Evolutionary conservation across 1,140 invertebrate genomes (phyloP).

Genomic region (Lepidurus packardi): DNA sequence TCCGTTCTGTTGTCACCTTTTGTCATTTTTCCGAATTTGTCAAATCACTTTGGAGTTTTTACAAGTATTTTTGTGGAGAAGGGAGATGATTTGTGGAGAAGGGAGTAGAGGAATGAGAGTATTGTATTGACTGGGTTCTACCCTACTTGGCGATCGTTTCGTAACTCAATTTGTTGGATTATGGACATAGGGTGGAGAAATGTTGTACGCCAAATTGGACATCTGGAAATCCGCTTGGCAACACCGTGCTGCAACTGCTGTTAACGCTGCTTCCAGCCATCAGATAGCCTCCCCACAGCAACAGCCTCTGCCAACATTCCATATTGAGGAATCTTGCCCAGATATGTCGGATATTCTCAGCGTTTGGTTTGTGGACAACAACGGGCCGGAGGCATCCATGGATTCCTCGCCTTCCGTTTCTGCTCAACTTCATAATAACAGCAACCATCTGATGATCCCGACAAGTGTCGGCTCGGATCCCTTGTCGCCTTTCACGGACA

Average conservation of each 20-base stretch:
- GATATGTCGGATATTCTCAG: constrained; percentile 39
- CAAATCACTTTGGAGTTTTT: too few species aligned
- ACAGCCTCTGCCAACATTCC: constrained; percentile 33
- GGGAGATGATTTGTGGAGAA: too few species aligned
- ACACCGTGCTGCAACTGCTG: constrained; percentile 31
- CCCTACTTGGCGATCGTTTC: neutral
- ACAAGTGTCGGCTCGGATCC: constrained; percentile 26
- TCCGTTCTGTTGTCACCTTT: too few species aligned
- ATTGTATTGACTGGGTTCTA: neutral
- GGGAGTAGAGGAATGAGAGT: too few species aligned
- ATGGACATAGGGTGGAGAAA: constrained; percentile 65
- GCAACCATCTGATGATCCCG: constrained; percentile 24
- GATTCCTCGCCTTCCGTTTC: neutral
- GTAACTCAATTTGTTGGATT: constrained; percentile 34
- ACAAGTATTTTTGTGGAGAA: too few species aligned
- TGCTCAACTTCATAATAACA: neutral
- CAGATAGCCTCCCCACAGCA: constrained; percentile 45
- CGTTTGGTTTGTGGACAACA: constrained; percentile 29
- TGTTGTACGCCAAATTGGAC: constrained; percentile 78
- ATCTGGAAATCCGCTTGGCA: constrained; percentile 77
- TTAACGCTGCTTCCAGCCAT: constrained; percentile 36
- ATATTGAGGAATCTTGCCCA: constrained; percentile 39
- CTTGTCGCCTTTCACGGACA: constrained; percentile 30
- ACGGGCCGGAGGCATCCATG: neutral
- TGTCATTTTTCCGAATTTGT: too few species aligned